Base-by-base conservation (phyloP, 1,140 invertebrate genomes). In the Aplysia californica region DNA sequence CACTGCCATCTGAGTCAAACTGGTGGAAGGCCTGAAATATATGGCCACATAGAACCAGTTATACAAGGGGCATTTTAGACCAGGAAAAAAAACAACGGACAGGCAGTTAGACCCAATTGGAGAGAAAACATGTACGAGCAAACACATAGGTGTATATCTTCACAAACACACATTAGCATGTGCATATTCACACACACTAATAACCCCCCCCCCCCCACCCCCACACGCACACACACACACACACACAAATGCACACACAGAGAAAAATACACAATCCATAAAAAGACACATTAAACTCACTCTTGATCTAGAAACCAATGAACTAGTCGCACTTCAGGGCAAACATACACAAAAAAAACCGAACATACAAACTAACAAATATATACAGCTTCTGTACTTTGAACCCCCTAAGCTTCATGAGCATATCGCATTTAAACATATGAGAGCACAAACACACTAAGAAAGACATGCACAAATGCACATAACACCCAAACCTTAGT, bases 1-100 rank as follows among this genome's bases (percentile, higher is more conserved):
- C 88, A 83, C 83, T 86, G 0, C 88, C 88, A 80, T 88, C 87
- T 39, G 82, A 86, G 77, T 89, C 88, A 86, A 89, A 88, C 72
- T 86, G 83, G 73, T 88, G 87, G 69, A 88, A 89, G 6, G 85
- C 82, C 85, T 87, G 73, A 79, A 67, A 2, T 70, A 29, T 18
- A 26, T 70, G 36, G 41, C 15, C 10, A 20, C 20, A 1, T n/a
- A 31, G 23, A 70, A n/a, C n/a, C n/a, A 56, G 38, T 6, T 29
- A 0, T 15, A 70, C 26, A 50, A 21, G n/a, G 31, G 10, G n/a
- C 26, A 0, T 1, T 39, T 3, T 23, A 38, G 41, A 21, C 3
- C 21, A 64, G 4, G 3, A 33, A 20, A 74, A 26, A 29, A 38
- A 10, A 1, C 3, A 21, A 23, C 18, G 33, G 23, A 20, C 20